Base-by-base conservation (phyloP, 2,888 invertebrate genomes). In the Esperia sulphurella region DNA sequence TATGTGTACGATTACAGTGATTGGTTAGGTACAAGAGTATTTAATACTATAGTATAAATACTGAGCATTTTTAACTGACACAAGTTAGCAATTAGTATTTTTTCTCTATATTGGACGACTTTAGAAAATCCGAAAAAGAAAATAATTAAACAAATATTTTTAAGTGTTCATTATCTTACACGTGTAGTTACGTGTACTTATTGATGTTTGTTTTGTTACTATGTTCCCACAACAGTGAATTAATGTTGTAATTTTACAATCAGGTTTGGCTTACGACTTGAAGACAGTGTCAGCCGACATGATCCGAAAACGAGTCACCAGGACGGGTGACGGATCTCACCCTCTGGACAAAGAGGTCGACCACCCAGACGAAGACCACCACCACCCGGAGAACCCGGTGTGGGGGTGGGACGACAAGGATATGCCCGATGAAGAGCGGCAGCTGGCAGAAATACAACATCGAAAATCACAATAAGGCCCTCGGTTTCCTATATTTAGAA, bases 321-420 rank as follows among this genome's bases (percentile, higher is more conserved):
- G 95, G 60, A 95, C 95, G 0, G 96, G 96, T 0, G 95, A 96
- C 58, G 95, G 95, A 0, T 77, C 90, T 6, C 92, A 92, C 61
- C 75, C 81, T 0, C 69, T 67, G 55, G 51, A 82, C 44, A 62
- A 74, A 40, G 55, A 65, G 7, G n/a, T 66, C 38, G 70, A 75
- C 53, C 54, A 58, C 13, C 58, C 72, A 43, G 78, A 87, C 12
- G 85, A 90, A 0, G 74, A 77, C 8, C 79, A 90, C 45, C 84
- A 89, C 38, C 83, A 87, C 38, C 90, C 92, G 28, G 92, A 91
- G 37, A 91, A 90, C 49, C 84, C 91, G 6, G 75, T 92, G 10
- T 96, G 96, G 96, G 96, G 96, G 0, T 96, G 96, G 96, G 95
- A 94, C 33, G 96, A 96, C 68, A 75, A 83, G 50, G 96, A 96